phyloP scores from a whole-genome alignment of 1,140 invertebrate genomes.

The Megalopta genalis region DNA sequence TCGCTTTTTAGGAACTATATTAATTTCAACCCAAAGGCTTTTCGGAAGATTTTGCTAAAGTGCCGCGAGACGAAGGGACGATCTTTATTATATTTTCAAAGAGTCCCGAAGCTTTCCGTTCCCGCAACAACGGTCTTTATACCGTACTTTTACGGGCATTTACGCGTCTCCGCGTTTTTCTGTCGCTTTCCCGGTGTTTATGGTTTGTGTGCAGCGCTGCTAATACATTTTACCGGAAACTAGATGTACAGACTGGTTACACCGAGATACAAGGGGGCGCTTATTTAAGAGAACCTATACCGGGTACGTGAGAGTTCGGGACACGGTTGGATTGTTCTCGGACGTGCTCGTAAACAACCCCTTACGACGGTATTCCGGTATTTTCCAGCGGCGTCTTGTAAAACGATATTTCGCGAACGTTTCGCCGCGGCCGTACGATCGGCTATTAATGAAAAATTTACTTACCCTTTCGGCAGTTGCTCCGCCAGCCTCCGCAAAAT shows the following conservation, averaged over 20 bases:
- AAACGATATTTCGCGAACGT: not conserved
- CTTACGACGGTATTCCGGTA: constrained; percentile 23
- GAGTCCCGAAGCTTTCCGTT: too few species aligned
- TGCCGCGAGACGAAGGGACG: too few species aligned
- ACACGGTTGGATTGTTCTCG: constrained; percentile 52
- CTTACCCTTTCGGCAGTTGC: too few species aligned
- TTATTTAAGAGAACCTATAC: constrained; percentile 36
- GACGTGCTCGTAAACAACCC: constrained; percentile 58
- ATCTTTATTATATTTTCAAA: not conserved
- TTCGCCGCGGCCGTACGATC: not conserved
- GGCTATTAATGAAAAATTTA: too few species aligned
- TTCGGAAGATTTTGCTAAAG: too few species aligned
- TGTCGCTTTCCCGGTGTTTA: constrained; percentile 1
- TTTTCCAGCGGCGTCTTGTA: not conserved
- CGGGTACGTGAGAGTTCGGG: constrained; percentile 55
- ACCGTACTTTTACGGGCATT: not conserved
- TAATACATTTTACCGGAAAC: constrained; percentile 37
- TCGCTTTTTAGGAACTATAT: too few species aligned
- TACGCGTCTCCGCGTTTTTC: not conserved
- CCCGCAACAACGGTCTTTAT: not conserved
- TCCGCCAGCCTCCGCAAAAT: too few species aligned
- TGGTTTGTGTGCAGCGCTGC: constrained; percentile 41
- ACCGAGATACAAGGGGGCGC: constrained; percentile 52
- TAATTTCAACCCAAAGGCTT: too few species aligned
- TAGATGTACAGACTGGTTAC: constrained; percentile 45